Evolutionary conservation across 2,888 invertebrate species (phyloP).

Genomic region (Lottia gigantea): DNA sequence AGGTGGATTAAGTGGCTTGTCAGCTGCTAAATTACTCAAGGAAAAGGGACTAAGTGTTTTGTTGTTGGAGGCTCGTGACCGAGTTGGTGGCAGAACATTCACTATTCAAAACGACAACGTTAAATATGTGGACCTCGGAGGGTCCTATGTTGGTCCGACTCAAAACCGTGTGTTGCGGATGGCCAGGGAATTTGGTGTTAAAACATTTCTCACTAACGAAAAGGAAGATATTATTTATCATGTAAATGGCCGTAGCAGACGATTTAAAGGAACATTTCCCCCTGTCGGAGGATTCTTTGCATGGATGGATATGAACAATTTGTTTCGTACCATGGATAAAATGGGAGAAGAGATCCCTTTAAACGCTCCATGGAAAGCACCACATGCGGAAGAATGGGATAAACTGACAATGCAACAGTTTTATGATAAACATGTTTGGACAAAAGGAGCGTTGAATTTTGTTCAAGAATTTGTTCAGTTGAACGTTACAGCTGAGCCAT

Average conservation of each 20-base stretch:
- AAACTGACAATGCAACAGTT: constrained; percentile 61
- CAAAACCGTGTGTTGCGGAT: constrained; percentile 66
- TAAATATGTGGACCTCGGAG: constrained; percentile 65
- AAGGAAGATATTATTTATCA: constrained; percentile 36
- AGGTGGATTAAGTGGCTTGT: constrained; percentile 50
- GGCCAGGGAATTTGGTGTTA: constrained; percentile 63
- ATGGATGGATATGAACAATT: constrained; percentile 58
- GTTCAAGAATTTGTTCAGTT: constrained; percentile 42
- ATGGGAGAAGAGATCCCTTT: constrained; percentile 64
- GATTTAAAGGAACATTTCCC: constrained; percentile 48
- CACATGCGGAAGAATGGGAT: constrained; percentile 63
- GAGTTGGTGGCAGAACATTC: constrained; percentile 69
- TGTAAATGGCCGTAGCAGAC: constrained; percentile 37
- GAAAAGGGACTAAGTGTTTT: constrained; percentile 52
- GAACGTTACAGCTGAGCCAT: constrained; percentile 54
- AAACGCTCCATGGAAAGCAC: constrained; percentile 63
- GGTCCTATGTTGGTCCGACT: constrained; percentile 68
- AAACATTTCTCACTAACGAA: constrained; percentile 50
- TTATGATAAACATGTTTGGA: constrained; percentile 56
- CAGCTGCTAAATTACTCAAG: constrained; percentile 56
- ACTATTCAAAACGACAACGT: constrained; percentile 59
- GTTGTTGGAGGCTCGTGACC: constrained; percentile 63
- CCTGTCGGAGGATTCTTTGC: constrained; percentile 50
- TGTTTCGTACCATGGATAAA: constrained; percentile 60
- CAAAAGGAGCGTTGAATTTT: constrained; percentile 45